Evolutionary conservation across 1,140 invertebrate genomes (phyloP).

Genomic region (Melipona quadrifasciata): DNA sequence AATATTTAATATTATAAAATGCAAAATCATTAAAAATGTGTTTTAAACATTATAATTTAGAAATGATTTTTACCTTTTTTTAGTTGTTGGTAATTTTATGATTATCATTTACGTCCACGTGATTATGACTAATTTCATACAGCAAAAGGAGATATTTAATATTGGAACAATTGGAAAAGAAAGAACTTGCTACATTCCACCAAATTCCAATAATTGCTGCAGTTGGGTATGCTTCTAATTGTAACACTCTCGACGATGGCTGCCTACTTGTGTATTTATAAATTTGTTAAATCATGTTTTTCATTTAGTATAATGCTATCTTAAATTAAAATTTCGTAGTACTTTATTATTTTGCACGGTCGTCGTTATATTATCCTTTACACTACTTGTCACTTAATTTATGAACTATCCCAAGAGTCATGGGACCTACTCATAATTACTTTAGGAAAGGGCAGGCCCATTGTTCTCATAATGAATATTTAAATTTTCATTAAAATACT

Average conservation of each 20-base stretch:
- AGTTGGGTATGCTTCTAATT: slow-evolving; percentile 60
- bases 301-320: slow-evolving; percentile 64
- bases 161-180: slow-evolving; percentile 24
- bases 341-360: slow-evolving; percentile 62
- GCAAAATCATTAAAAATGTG: slow-evolving; percentile 40
- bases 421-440: slow-evolving; percentile 60
- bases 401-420: slow-evolving; percentile 65
- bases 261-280: slow-evolving; percentile 70
- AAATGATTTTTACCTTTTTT: slow-evolving; percentile 47
- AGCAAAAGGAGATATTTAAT: slow-evolving; percentile 43
- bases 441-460: slow-evolving; percentile 53
- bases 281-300: slow-evolving; percentile 63
- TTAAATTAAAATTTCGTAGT: slow-evolving; percentile 70
- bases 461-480: slow-evolving; percentile 28
- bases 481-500: slow-evolving; percentile 21
- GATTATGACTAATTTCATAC: slow-evolving; percentile 25
- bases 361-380: slow-evolving; percentile 55
- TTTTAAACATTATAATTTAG: slow-evolving; percentile 43
- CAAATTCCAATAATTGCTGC: slow-evolving; percentile 64
- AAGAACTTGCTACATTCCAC: slow-evolving; percentile 63
- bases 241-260: slow-evolving; percentile 72
- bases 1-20: slow-evolving; percentile 61
- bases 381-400: slow-evolving; percentile 58
- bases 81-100: slow-evolving; percentile 17
- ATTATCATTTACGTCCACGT: not conserved